Conservation (phyloP, 2,797 vertebrate species). For the Peromyscus eremicus region DNA sequence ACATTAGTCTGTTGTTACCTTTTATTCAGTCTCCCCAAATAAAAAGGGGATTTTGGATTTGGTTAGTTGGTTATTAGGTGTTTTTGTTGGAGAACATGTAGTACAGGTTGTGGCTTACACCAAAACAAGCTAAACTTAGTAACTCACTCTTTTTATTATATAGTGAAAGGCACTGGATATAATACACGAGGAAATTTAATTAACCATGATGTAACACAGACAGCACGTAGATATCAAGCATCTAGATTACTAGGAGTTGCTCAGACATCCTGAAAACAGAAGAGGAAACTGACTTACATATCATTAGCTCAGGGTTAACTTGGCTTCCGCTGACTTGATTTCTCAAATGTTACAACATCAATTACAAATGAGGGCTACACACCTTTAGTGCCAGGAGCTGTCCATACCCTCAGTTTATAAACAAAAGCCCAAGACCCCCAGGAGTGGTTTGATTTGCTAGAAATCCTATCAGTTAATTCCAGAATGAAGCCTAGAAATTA, state of each 20-base stretch:
- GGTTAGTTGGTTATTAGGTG: slow-evolving; percentile 28
- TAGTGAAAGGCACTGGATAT: slow-evolving; percentile 57
- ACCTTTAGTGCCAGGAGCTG: background rate
- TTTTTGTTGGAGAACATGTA: slow-evolving; percentile 61
- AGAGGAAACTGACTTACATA: slow-evolving; percentile 50
- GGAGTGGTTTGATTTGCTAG: slow-evolving; percentile 28
- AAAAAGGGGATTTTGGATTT: background rate
- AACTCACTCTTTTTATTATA: slow-evolving; percentile 65
- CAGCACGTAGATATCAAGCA: slow-evolving; percentile 19
- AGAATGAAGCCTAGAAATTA: slow-evolving; percentile 39
- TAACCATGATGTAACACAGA: slow-evolving; percentile 2
- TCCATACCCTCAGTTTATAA: background rate
- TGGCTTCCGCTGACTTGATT: slow-evolving; percentile 27
- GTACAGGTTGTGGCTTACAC: slow-evolving; percentile 50
- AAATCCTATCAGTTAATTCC: slow-evolving; percentile 58
- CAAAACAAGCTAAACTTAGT: slow-evolving; percentile 63
- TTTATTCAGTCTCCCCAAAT: slow-evolving; percentile 8
- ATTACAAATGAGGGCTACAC: slow-evolving; percentile 9
- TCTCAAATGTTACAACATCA: slow-evolving; percentile 35
- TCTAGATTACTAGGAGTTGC: slow-evolving; percentile 34
- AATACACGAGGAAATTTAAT: slow-evolving; percentile 59
- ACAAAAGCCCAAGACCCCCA: background rate
- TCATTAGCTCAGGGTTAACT: slow-evolving; percentile 48
- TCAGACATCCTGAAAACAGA: slow-evolving; percentile 44
- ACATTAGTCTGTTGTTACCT: background rate